These are phyloP conservation scores for Holothuria glaberrima DNA, from an alignment of 35 echinoderm and acorn worm genomes.

Conservation along the genomic window DNA sequence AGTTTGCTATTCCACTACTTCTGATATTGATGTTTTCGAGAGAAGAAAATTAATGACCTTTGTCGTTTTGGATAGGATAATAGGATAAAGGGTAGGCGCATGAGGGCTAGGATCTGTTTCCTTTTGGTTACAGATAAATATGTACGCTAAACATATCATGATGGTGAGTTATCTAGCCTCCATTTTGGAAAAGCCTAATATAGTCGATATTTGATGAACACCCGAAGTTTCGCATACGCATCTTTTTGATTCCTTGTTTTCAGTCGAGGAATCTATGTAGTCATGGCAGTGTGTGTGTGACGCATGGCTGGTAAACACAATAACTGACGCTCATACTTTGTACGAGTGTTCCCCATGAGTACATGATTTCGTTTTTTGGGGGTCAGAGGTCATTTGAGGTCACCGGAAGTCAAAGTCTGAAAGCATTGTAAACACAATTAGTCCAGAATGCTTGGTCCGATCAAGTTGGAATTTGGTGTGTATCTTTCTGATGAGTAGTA, in stretches of 20 bases:
- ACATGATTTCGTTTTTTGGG: background rate
- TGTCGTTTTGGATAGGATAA: background rate
- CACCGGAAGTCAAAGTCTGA: background rate
- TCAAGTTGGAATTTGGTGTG: conserved; percentile 2
- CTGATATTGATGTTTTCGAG: conserved; percentile 36
- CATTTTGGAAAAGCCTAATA: too few species aligned
- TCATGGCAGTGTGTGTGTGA: background rate
- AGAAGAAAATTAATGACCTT: background rate
- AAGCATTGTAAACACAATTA: background rate
- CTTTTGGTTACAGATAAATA: conserved; percentile 14
- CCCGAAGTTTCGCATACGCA: conserved; percentile 2
- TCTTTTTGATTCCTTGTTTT: background rate
- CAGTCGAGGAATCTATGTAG: background rate
- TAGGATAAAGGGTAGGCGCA: background rate
- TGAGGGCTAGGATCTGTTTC: conserved; percentile 2
- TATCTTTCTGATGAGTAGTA: background rate
- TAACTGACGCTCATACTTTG: conserved; percentile 1
- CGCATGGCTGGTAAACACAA: background rate
- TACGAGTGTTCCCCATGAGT: background rate
- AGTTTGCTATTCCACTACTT: background rate
- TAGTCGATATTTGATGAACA: background rate
- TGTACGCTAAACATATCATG: background rate
- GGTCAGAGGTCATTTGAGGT: too few species aligned
- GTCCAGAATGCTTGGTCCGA: background rate
- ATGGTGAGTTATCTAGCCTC: background rate